phyloP scores from a whole-genome alignment of 1,140 invertebrate genomes.

The Tetramorium parvispinum region DNA sequence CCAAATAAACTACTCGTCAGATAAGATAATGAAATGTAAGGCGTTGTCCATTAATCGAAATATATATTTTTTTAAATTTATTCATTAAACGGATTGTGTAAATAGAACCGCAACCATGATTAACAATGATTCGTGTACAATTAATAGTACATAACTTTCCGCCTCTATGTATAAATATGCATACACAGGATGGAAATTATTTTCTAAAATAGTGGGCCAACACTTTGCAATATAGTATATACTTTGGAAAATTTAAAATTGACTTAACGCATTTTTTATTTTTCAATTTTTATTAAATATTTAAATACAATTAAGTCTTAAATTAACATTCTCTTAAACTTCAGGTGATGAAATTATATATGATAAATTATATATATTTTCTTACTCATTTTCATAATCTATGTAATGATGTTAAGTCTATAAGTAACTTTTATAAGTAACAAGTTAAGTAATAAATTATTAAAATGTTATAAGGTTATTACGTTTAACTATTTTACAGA shows the following conservation, averaged over 20 bases:
- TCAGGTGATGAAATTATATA: not conserved
- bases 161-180: conserved; percentile 50
- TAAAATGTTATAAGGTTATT: not conserved
- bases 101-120: conserved; percentile 75
- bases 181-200: conserved; percentile 49
- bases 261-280: not conserved
- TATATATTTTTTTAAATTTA: conserved; percentile 77
- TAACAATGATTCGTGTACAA: conserved; percentile 77
- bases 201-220: conserved; percentile 31
- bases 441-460: not conserved
- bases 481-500: not conserved
- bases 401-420: not conserved
- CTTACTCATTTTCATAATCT: not conserved
- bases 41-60: conserved; percentile 69
- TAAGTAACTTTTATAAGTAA: not conserved
- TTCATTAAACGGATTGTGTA: conserved; percentile 75
- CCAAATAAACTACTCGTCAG: not conserved
- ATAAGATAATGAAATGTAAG: conserved; percentile 42
- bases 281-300: conserved; percentile 1
- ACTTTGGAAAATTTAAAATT: conserved; percentile 17
- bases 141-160: conserved; percentile 68
- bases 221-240: not conserved
- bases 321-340: not conserved
- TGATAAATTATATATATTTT: not conserved
- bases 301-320: not conserved